Percentiles rank a stretch among this genome's conserved stretches.
Evolutionary conservation across 2,797 vertebrate species (phyloP).

Genomic region (Intellagama lesueurii): DNA sequence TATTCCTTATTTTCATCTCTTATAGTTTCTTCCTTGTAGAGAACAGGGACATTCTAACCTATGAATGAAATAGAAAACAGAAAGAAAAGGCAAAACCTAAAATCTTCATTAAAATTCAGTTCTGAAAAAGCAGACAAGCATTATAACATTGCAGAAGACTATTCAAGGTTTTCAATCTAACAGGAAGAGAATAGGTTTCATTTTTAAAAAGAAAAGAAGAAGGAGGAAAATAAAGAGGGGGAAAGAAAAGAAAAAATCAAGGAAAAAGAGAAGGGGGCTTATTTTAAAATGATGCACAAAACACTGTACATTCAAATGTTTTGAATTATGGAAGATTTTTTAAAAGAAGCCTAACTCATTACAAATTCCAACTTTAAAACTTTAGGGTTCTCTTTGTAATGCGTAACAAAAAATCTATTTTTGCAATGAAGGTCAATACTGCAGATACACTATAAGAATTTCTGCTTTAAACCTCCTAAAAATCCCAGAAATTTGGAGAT

Average conservation of each 20-base stretch:
- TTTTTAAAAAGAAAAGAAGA: not conserved
- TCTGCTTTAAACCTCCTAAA: slow-evolving; percentile 4
- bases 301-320: not conserved
- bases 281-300: slow-evolving; percentile 33
- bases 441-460: slow-evolving; percentile 23
- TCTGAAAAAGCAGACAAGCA: slow-evolving; percentile 63
- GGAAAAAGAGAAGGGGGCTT: slow-evolving; percentile 16
- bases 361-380: slow-evolving; percentile 24
- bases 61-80: slow-evolving; percentile 50
- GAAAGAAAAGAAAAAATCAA: slow-evolving; percentile 35
- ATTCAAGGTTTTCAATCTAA: slow-evolving; percentile 50
- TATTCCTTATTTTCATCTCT: slow-evolving; percentile 43
- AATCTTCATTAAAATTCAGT: slow-evolving; percentile 62
- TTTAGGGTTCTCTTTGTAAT: slow-evolving; percentile 11
- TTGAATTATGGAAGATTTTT: slow-evolving; percentile 31
- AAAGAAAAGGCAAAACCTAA: slow-evolving; percentile 52
- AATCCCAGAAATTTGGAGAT: not conserved
- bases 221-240: slow-evolving; percentile 54
- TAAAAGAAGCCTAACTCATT: slow-evolving; percentile 22
- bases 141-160: slow-evolving; percentile 44
- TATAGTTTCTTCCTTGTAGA: slow-evolving; percentile 44
- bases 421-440: slow-evolving; percentile 33
- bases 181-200: slow-evolving; percentile 14
- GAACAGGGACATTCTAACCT: slow-evolving; percentile 51
- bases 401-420: not conserved